A percentile compares a stretch with the other conserved stretches of the same genome.
phyloP scores from a whole-genome alignment of 2,797 vertebrate genomes.

The Anniella stebbinsi region DNA sequence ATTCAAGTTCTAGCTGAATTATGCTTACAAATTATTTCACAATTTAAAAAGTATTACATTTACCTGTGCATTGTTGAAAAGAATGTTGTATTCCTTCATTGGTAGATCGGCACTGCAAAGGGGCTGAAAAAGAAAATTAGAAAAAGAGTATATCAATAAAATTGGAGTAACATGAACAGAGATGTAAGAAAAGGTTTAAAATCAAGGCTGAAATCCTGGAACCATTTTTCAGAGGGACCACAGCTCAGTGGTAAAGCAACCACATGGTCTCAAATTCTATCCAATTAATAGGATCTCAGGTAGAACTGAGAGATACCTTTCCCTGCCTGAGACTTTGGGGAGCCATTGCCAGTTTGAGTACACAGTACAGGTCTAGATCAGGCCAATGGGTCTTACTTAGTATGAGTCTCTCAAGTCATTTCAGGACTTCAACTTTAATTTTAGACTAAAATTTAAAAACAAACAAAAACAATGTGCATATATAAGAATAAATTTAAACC shows the following conservation, averaged over 20 bases:
- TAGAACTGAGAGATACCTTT: neutral
- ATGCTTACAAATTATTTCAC: neutral
- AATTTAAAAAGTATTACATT: conserved; percentile 10
- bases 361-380: neutral
- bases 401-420: neutral
- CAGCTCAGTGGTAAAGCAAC: neutral
- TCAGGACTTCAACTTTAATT: neutral
- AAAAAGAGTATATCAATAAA: neutral
- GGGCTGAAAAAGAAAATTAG: neutral
- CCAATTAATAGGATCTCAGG: neutral
- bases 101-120: conserved; percentile 33
- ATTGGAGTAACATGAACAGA: neutral
- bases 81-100: conserved; percentile 29
- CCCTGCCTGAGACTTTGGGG: neutral
- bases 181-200: neutral
- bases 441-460: neutral
- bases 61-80: conserved; percentile 25
- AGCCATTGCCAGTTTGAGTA: neutral
- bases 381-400: neutral
- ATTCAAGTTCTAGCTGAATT: conserved; percentile 19
- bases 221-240: neutral
- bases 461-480: neutral
- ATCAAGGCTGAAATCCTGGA: neutral
- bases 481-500: neutral
- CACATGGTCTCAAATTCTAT: neutral